Base-by-base conservation (phyloP, 1,140 invertebrate species). In the Pachypeltis micranthus region DNA sequence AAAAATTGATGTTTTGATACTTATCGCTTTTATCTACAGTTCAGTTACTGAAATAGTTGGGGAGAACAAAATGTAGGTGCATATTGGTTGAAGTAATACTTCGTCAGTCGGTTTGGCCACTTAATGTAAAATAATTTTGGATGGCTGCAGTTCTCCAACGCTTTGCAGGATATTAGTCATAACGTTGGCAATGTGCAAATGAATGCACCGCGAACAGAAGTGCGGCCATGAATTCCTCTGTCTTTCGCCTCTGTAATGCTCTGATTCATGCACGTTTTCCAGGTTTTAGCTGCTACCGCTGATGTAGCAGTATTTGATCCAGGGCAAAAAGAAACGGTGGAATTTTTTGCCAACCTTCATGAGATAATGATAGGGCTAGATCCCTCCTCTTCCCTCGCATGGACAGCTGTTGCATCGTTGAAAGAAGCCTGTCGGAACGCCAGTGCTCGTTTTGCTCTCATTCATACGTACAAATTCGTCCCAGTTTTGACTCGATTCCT, bases 381-480 rank as follows among this genome's bases (percentile, higher is more conserved):
- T 58, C 65, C 70, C 12, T 64, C 70, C 56, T 73, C 74, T 1
- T 59, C 68, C 25, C 63, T 75, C 23, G 66, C 72, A 2, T 86
- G 84, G 84, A 78, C 75, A 51, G 79, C 79, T 3, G 74, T 86
- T 0, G 79, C 81, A 21, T 81, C 84, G 31, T 71, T 87, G 31
- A 73, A 80, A 64, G 77, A 78, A 60, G 81, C 79, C 23, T 80
- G 79, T 63, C 79, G 77, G 51, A 84, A 85, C 71, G 69, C 77
- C 2, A 75, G 74, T 62, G 79, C 82, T 21, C 76, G 79, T 67
- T 72, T 80, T 69, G 78, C 78, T 19, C 72, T 87, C 0, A 82
- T 83, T 28, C 80, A 85, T 62, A 85, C 79, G 1, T 86, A 84
- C 66, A 83, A 83, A 75, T 87, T 85, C 71, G 74, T 83, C 66